Evolutionary conservation across 2,113 vertebrate species (phyloP), one percentile per base, ranked within the genome.

Genomic region (Semnornis frantzii): DNA sequence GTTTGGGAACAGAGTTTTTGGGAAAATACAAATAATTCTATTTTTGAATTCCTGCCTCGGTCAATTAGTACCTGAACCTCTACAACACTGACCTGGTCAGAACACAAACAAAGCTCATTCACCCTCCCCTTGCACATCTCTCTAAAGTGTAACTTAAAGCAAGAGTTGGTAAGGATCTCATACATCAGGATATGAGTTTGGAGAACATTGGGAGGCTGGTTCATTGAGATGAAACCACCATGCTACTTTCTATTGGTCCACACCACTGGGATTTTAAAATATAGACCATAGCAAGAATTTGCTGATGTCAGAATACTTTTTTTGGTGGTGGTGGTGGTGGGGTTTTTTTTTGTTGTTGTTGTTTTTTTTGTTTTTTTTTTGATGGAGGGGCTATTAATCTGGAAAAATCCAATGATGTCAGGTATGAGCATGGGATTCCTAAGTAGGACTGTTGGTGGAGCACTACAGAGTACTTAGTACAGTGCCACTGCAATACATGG

Each of bases 161-260:
- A 85, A 72, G 20, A 74, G 54, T 1, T 75, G 34, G 39, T 23
- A 81, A 74, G 33, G 20, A 30, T 57, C 3, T 90, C 27, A 7
- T 60, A 48, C 25, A 57, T 68, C 52, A 34, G 11, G 3, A 3
- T 34, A 34, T 0, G 1, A 81, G 1, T 23, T n/a, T 79, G 24
- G 8, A 88, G 24, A 84, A 58, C 5, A 13, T 0, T 59, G 50
- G 23, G 57, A 69, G 72, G 46, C 7, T 66, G 39, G 7, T 3
- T 82, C 11, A 37, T 28, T 28, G 31, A 39, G n/a, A 30, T 73
- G 11, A 76, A 54, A 68, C 0, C 0, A 6, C 33, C 82, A 4
- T 10, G 15, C 1, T 68, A 4, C 69, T 91, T 79, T 79, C 5
- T 65, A 71, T 75, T 60, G 12, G 19, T 79, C 15, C 91, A 15